Evolutionary conservation across 2,797 vertebrate genomes (phyloP).

Genomic region (Microtus obscurus): DNA sequence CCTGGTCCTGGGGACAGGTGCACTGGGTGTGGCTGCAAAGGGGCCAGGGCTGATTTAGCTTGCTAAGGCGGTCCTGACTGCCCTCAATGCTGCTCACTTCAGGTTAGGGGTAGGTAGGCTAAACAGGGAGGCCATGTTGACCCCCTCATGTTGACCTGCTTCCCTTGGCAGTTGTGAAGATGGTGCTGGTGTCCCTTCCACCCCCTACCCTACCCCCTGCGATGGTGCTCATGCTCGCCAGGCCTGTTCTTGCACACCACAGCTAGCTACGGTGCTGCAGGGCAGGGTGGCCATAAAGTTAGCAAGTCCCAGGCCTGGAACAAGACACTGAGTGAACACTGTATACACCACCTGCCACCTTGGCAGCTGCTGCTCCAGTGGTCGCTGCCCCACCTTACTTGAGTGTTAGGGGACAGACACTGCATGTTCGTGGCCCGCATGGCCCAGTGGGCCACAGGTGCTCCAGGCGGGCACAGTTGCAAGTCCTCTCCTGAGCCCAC

Average conservation of each 20-base stretch:
- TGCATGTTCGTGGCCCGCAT: neutral
- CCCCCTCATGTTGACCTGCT: neutral
- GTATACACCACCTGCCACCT: neutral
- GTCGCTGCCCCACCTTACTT: neutral
- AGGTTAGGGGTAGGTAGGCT: neutral
- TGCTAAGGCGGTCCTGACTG: neutral
- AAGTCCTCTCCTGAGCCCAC: neutral
- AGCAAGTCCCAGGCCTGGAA: neutral
- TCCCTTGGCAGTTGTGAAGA: conserved; percentile 9
- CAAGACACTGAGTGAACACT: conserved; percentile 21
- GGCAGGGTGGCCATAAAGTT: neutral
- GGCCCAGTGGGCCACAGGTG: neutral
- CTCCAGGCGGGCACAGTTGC: neutral
- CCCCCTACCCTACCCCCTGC: too few relatives aligned
- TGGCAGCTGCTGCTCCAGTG: neutral
- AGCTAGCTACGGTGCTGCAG: neutral
- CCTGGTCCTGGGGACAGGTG: neutral
- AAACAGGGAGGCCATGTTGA: neutral
- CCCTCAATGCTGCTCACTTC: neutral
- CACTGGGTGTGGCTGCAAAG: neutral
- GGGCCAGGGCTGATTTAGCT: neutral
- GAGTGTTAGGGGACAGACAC: neutral
- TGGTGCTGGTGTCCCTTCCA: conserved; percentile 39
- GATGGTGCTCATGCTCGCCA: conserved; percentile 9
- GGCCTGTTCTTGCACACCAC: neutral